Conservation (phyloP, 2,797 vertebrate species). For the Anniella stebbinsi region DNA sequence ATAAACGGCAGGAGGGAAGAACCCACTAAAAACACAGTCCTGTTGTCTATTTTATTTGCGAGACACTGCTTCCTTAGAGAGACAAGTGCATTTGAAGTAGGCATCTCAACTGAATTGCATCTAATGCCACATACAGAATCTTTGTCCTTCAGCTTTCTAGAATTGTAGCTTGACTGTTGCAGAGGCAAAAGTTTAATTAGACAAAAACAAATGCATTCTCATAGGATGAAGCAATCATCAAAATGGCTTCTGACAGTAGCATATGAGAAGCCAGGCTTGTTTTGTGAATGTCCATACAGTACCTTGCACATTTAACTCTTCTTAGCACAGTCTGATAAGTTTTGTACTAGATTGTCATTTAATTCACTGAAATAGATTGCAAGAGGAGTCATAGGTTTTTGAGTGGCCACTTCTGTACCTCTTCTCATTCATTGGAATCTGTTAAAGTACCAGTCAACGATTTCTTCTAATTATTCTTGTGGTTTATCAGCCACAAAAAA, state of each 20-base stretch:
- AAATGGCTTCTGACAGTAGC: conserved; percentile 58
- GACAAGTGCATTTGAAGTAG: conserved; percentile 44
- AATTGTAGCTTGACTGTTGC: conserved; percentile 52
- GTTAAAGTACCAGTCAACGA: conserved; percentile 30
- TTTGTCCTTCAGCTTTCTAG: conserved; percentile 54
- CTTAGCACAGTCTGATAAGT: conserved; percentile 28
- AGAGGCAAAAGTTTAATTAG: conserved; percentile 49
- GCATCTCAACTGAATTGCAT: conserved; percentile 48
- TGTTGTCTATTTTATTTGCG: conserved; percentile 42
- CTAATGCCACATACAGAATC: conserved; percentile 37
- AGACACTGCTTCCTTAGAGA: conserved; percentile 43
- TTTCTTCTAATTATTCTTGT: conserved; percentile 44
- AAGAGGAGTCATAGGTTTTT: conserved; percentile 20
- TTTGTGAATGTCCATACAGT: conserved; percentile 33
- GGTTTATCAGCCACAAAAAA: conserved; percentile 7
- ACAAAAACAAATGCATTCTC: conserved; percentile 39
- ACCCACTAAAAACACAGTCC: conserved; percentile 30
- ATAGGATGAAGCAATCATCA: conserved; percentile 39
- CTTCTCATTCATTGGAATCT: neutral
- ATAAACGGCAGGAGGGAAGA: conserved; percentile 20
- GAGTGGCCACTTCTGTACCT: conserved; percentile 5
- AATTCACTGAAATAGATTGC: conserved; percentile 30
- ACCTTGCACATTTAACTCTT: conserved; percentile 30
- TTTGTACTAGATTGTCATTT: conserved; percentile 37
- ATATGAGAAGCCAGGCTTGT: conserved; percentile 34